Conservation (phyloP, 1,140 invertebrate species). For the Zaprionus kolodkinae region DNA sequence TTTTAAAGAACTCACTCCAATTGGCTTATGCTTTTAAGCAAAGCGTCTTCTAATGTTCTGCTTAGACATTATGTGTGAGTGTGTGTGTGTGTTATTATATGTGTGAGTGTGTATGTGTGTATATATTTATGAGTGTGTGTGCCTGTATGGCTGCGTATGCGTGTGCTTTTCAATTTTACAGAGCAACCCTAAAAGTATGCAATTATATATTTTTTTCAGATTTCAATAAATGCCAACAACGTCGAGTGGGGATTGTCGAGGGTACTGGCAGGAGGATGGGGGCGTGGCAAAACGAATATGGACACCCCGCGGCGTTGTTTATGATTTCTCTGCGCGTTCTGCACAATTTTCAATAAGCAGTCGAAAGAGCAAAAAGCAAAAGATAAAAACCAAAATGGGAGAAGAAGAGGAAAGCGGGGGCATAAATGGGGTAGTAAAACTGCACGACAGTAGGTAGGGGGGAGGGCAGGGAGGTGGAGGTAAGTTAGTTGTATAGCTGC, state of each 20-base stretch:
- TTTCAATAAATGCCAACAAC: conserved; percentile 76
- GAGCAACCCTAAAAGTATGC: conserved; percentile 76
- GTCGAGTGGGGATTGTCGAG: background rate
- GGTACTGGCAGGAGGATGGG: background rate
- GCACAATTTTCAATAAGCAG: conserved; percentile 78
- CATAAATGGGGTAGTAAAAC: conserved; percentile 1
- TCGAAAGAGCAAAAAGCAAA: conserved; percentile 38
- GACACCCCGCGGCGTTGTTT: conserved; percentile 73
- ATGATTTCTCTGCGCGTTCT: conserved; percentile 69
- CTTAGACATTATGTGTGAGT: conserved; percentile 2
- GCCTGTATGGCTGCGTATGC: conserved; percentile 27
- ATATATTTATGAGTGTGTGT: background rate
- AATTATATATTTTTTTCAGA: conserved; percentile 67
- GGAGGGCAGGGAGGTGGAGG: too few relatives aligned
- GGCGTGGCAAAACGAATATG: conserved; percentile 40
- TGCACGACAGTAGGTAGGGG: background rate
- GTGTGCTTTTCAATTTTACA: conserved; percentile 64
- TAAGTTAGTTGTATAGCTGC: background rate
- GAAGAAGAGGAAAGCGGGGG: background rate
- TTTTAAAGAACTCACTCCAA: background rate
- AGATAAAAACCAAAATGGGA: conserved; percentile 12
- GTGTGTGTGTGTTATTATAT: conserved; percentile 27
- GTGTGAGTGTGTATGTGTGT: conserved; percentile 29
- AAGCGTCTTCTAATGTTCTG: background rate
- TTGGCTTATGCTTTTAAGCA: too few relatives aligned